Conservation (phyloP, 2,113 vertebrate species). For the Sphyrna mokarran region DNA sequence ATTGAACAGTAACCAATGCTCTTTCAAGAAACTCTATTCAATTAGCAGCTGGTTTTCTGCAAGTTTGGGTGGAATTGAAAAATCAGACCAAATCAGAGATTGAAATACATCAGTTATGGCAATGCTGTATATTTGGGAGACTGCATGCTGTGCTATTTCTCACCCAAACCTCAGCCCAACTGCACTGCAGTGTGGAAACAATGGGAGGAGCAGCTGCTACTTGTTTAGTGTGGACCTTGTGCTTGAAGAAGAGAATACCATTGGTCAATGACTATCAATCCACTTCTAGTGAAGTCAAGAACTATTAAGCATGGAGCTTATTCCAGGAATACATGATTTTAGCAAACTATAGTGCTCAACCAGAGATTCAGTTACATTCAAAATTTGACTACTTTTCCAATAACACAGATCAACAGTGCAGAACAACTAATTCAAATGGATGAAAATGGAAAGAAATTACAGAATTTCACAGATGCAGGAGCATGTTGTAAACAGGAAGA, state of each 20-base stretch:
- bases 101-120: background rate
- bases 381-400: background rate
- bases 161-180: background rate
- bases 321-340: constrained; percentile 17
- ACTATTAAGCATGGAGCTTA: background rate
- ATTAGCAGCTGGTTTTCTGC: background rate
- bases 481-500: constrained; percentile 39
- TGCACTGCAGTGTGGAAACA: background rate
- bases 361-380: constrained; percentile 54
- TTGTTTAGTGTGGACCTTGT: background rate
- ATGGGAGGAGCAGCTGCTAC: background rate
- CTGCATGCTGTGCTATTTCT: background rate
- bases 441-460: constrained; percentile 48
- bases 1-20: background rate
- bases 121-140: background rate
- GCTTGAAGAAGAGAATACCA: background rate
- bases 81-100: background rate
- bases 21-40: background rate
- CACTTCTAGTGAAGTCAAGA: background rate
- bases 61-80: background rate
- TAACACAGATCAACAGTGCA: constrained; percentile 80
- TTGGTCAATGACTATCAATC: background rate
- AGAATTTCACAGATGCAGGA: constrained; percentile 45
- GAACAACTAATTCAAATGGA: constrained; percentile 65
- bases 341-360: constrained; percentile 62